A percentile compares a stretch with the other conserved stretches of the same genome.
These are phyloP conservation scores for Varecia variegata DNA, from an alignment of 2,797 vertebrate species.

Conservation along the genomic window DNA sequence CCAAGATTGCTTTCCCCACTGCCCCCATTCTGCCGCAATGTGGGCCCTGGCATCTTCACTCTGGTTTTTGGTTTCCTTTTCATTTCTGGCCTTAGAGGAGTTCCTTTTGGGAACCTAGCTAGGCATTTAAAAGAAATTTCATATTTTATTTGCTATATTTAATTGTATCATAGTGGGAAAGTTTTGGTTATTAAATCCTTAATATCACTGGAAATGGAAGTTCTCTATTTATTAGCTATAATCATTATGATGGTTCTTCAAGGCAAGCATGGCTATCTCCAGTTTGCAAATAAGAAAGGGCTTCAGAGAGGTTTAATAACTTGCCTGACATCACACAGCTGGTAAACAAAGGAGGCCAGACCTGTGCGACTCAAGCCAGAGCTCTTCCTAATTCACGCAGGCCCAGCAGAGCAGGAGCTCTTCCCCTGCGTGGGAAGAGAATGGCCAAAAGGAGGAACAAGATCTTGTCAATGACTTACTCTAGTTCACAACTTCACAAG, in stretches of 20 bases:
- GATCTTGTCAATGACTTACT: not conserved
- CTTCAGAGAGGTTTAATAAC: not conserved
- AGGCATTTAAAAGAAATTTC: not conserved
- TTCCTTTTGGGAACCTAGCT: not conserved
- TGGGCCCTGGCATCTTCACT: not conserved
- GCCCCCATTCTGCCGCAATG: not conserved
- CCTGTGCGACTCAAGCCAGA: not conserved
- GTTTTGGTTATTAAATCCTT: not conserved
- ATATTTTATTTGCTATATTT: not conserved
- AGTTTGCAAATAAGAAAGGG: not conserved
- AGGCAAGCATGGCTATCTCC: not conserved
- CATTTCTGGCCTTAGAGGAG: not conserved
- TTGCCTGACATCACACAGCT: not conserved
- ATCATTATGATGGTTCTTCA: not conserved
- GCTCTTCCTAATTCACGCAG: not conserved
- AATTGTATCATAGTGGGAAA: not conserved
- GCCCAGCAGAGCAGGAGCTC: not conserved
- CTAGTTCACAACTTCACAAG: not conserved
- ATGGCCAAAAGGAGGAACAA: too few relatives aligned
- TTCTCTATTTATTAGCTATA: not conserved
- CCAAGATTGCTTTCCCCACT: not conserved
- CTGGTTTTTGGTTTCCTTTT: not conserved
- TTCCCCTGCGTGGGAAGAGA: not conserved
- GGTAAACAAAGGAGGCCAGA: not conserved
- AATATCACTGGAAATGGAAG: not conserved